These are phyloP conservation scores for Hymenochirus boettgeri DNA, from an alignment of 2,113 vertebrate species.

Conservation along the genomic window DNA sequence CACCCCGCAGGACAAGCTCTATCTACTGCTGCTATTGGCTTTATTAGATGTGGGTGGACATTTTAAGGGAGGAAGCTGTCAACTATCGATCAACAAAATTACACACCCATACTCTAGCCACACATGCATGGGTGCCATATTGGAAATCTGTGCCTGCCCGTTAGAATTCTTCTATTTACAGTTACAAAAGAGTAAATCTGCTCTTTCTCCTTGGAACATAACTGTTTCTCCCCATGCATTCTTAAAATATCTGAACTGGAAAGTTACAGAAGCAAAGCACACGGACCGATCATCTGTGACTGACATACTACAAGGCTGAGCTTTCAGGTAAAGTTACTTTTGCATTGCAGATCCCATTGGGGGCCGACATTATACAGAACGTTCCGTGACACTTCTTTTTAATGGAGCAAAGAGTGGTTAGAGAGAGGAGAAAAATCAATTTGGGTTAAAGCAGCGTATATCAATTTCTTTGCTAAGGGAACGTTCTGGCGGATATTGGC, in stretches of 20 bases:
- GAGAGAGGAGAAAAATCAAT: conserved; percentile 50
- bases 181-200: too few species aligned
- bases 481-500: conserved; percentile 48
- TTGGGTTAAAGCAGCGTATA: conserved; percentile 65
- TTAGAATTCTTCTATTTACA: too few species aligned
- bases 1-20: too few species aligned
- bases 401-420: conserved; percentile 50
- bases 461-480: conserved; percentile 46
- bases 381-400: conserved; percentile 46
- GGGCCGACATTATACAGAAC: conserved; percentile 47
- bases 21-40: too few species aligned
- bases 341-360: conserved; percentile 53
- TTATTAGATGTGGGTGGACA: too few species aligned
- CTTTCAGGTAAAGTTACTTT: conserved; percentile 60
- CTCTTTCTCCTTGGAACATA: too few species aligned
- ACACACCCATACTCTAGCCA: too few species aligned
- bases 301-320: conserved; percentile 57
- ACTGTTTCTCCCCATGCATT: too few species aligned
- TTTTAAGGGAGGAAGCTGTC: too few species aligned
- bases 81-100: too few species aligned
- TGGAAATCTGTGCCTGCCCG: too few species aligned
- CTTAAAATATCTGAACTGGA: conserved; percentile 59
- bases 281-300: conserved; percentile 57
- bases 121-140: too few species aligned
- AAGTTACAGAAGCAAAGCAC: conserved; percentile 52